A percentile compares a stretch with the other conserved stretches of the same genome.
Evolutionary conservation across 2,888 invertebrate species (phyloP).

Genomic region (Zootermopsis nevadensis): DNA sequence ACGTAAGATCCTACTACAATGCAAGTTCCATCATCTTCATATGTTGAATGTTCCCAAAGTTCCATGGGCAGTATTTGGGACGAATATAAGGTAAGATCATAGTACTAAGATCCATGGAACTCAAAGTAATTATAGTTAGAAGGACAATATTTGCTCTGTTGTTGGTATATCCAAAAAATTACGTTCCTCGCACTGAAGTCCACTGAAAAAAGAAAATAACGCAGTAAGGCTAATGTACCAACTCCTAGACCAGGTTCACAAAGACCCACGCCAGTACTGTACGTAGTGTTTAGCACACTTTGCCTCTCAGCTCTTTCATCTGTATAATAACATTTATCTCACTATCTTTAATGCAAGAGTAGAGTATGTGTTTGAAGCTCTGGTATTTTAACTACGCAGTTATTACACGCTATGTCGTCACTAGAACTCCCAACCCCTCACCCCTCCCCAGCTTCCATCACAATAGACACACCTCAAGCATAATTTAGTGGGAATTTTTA

Average conservation of each 20-base stretch:
- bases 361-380: background rate
- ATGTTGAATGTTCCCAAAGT: too few species aligned
- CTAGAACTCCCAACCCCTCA: too few species aligned
- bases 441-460: too few species aligned
- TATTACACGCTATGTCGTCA: too few species aligned
- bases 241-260: background rate
- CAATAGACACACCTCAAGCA: too few species aligned
- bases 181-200: background rate
- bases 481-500: too few species aligned
- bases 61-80: too few species aligned
- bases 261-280: background rate
- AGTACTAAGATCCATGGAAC: background rate
- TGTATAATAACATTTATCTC: background rate
- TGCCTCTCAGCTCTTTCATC: background rate
- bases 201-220: background rate
- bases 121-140: background rate
- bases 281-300: background rate
- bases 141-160: background rate
- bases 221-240: background rate
- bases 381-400: background rate
- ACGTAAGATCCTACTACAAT: too few species aligned
- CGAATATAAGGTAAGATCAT: too few species aligned
- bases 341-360: background rate
- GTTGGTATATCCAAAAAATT: background rate
- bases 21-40: too few species aligned